Evolutionary conservation across 2,797 vertebrate genomes (phyloP), one percentile per base, ranked within the genome.

Genomic region (Tragelaphus eurycerus): DNA sequence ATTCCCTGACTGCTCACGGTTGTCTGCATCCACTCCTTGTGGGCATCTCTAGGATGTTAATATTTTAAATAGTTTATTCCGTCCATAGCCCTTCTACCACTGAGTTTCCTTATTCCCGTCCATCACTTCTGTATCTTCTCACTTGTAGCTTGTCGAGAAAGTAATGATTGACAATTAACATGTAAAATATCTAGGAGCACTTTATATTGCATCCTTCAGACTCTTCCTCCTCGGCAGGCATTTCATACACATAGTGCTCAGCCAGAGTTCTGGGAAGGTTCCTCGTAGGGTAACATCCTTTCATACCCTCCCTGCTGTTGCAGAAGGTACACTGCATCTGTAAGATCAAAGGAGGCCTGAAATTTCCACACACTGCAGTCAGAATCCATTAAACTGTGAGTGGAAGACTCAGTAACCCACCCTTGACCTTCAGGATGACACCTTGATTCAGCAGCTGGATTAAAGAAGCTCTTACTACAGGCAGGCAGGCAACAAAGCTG

Each of bases 291-390:
- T 95, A 82, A 90, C 46, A 92, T 81, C 87, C 93, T 95, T 85
- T 93, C 91, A 62, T 88, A 59, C 57, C 95, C 91, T 97, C 97
- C 92, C 87, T 97, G 96, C 96, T 93, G 86, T 96, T 97, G 96
- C 91, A 92, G 97, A 97, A 79, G 96, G 96, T 86, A 84, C 57
- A 91, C 78, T 95, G 74, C 96, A 97, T 92, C 92, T 93, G 57
- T 96, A 93, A 96, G 85, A 93, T 95, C 96, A 90, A 71, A 95
- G 74, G 95, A 64, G 97, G 93, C 95, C 96, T 93, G 98, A 93
- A 92, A 34, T 92, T 59, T 86, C 81, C 94, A 93, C 67, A 94
- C 92, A 89, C 74, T 76, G 31, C 96, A 96, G 96, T 96, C 96
- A 97, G 67, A 93, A 94, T 94, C 97, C 62, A 76, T 62, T 92